Conservation (phyloP, 2,113 vertebrate genomes). For the Entomyzon cyanotis region DNA sequence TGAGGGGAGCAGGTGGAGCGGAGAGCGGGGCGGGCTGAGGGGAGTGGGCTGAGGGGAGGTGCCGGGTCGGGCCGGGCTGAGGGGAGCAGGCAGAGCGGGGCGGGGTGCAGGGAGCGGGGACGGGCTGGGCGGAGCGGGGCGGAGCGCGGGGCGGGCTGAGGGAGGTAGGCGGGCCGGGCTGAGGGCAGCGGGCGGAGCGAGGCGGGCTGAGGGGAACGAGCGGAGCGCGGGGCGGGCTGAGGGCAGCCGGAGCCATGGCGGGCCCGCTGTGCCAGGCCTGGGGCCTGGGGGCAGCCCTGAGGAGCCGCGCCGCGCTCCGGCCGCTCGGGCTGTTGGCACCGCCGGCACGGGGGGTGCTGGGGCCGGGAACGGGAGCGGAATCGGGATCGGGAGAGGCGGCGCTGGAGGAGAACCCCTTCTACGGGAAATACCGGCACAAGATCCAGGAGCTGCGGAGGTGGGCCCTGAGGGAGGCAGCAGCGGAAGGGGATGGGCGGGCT, state of each 20-base stretch:
- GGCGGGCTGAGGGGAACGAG: background rate
- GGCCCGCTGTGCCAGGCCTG: background rate
- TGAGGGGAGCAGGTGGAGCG: background rate
- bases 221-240: background rate
- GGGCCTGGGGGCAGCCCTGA: constrained; percentile 80
- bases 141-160: background rate
- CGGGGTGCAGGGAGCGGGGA: background rate
- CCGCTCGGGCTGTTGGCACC: constrained; percentile 81
- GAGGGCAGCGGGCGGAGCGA: background rate
- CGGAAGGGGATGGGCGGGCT: background rate
- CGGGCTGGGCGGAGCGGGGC: background rate
- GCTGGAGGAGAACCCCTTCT: constrained; percentile 87
- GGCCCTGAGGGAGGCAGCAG: background rate
- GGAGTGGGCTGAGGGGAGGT: background rate
- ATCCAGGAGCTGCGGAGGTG: constrained; percentile 90
- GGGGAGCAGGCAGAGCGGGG: background rate
- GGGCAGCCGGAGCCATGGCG: no score
- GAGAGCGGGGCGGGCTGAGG: background rate
- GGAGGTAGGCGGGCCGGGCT: background rate
- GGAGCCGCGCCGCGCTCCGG: constrained; percentile 73
- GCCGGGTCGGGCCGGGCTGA: background rate
- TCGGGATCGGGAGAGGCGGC: background rate
- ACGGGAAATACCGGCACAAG: constrained; percentile 86
- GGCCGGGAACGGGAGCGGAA: background rate
- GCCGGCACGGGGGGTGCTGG: constrained; percentile 63